These are phyloP conservation scores for Drosophila gunungcola DNA, from an alignment of 1,140 invertebrate species.

Conservation along the genomic window DNA sequence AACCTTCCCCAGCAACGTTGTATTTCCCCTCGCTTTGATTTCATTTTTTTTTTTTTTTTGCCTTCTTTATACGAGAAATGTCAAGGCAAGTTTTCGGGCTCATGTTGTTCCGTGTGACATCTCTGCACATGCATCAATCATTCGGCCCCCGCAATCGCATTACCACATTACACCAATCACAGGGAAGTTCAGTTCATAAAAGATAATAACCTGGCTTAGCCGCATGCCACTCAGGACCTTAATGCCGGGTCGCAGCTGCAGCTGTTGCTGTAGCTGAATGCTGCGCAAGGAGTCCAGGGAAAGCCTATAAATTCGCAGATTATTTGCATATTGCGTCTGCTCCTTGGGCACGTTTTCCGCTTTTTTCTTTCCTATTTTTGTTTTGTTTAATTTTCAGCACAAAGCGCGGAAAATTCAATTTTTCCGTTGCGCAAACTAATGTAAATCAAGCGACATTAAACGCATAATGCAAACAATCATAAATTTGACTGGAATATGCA, in stretches of 20 bases:
- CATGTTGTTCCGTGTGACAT: conserved; percentile 44
- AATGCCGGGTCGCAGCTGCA: conserved; percentile 28
- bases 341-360: conserved; percentile 52
- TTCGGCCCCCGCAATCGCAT: conserved; percentile 11
- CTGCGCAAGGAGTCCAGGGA: conserved; percentile 30
- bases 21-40: conserved; percentile 12
- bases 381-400: conserved; percentile 19
- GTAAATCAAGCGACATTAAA: conserved; percentile 79
- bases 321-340: conserved; percentile 75
- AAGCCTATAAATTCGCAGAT: conserved; percentile 83
- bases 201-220: conserved; percentile 78
- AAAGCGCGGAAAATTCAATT: conserved; percentile 47
- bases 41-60: background rate
- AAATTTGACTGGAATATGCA: conserved; percentile 43
- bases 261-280: background rate
- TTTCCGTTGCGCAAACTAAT: conserved; percentile 55
- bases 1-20: background rate
- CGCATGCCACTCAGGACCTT: conserved; percentile 68
- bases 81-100: conserved; percentile 74
- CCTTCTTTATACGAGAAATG: conserved; percentile 42
- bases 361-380: conserved; percentile 16
- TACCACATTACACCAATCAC: conserved; percentile 58
- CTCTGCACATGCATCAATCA: conserved; percentile 72
- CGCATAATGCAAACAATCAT: conserved; percentile 65
- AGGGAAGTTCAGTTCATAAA: conserved; percentile 75